phyloP scores from a whole-genome alignment of 2,797 vertebrate species.

The Danio jaintianensis region DNA sequence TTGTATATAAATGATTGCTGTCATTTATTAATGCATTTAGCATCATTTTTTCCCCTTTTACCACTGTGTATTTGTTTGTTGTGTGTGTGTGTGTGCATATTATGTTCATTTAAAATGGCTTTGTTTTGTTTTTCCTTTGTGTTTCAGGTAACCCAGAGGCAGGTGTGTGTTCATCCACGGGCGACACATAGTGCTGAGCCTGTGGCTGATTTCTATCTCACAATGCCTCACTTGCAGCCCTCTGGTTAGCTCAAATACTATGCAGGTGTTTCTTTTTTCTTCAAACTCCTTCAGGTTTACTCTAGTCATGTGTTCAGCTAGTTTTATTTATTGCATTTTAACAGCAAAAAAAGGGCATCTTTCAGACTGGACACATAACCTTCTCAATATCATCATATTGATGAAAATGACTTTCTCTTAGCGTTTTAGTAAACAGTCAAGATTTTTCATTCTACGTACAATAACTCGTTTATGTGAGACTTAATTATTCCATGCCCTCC shows the following conservation, averaged over 20 bases:
- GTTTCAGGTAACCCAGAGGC: conserved; percentile 76
- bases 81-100: not conserved
- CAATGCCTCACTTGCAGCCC: conserved; percentile 68
- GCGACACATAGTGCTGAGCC: conserved; percentile 82
- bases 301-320: conserved; percentile 68
- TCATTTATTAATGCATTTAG: not conserved
- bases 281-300: conserved; percentile 66
- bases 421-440: not conserved
- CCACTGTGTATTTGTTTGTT: not conserved
- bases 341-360: conserved; percentile 50
- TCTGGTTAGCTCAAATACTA: conserved; percentile 63
- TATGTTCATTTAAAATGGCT: not conserved
- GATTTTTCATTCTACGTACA: not conserved
- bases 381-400: conserved; percentile 86
- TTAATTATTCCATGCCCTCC: conserved; percentile 1
- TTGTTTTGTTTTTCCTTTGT: not conserved
- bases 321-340: conserved; percentile 60
- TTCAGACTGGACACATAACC: conserved; percentile 63
- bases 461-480: not conserved
- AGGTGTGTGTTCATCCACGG: conserved; percentile 73
- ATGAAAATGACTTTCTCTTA: conserved; percentile 75
- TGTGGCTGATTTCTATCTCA: conserved; percentile 68
- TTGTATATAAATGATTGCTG: too few relatives aligned
- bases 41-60: not conserved
- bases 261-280: conserved; percentile 57